A percentile compares a stretch with the other conserved stretches of the same genome.
Evolutionary conservation across 2,888 invertebrate genomes (phyloP).

Genomic region (Eristalis arbustorum): DNA sequence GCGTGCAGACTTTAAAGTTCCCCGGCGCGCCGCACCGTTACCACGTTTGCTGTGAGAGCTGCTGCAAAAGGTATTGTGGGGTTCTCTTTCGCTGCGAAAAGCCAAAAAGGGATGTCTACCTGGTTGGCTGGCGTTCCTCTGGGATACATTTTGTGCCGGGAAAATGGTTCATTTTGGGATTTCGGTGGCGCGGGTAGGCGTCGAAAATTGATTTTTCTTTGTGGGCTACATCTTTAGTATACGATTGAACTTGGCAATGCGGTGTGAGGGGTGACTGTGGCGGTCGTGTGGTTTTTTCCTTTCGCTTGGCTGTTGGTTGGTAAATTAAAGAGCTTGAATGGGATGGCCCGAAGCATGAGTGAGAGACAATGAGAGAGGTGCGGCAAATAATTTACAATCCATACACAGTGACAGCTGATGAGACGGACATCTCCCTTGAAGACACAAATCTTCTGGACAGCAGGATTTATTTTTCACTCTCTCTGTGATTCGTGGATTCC

Average conservation of each 20-base stretch:
- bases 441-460: no score
- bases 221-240: conserved; percentile 12
- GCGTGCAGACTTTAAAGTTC: conserved; percentile 40
- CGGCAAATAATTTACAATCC: no score
- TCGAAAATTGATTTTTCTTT: conserved; percentile 59
- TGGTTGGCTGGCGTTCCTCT: conserved; percentile 44
- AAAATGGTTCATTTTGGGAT: conserved; percentile 10
- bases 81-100: conserved; percentile 5
- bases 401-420: no score
- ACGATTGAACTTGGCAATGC: background rate
- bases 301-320: background rate
- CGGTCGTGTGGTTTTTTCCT: background rate
- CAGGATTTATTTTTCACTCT: no score
- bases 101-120: conserved; percentile 58
- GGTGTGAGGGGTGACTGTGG: background rate
- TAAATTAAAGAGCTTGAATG: background rate
- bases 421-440: no score
- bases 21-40: background rate
- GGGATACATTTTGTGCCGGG: conserved; percentile 48
- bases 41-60: conserved; percentile 1
- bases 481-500: no score
- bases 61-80: conserved; percentile 4
- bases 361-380: no score
- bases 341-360: no score
- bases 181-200: background rate